Conservation (phyloP, 2,113 vertebrate species). For the Polypterus senegalus region DNA sequence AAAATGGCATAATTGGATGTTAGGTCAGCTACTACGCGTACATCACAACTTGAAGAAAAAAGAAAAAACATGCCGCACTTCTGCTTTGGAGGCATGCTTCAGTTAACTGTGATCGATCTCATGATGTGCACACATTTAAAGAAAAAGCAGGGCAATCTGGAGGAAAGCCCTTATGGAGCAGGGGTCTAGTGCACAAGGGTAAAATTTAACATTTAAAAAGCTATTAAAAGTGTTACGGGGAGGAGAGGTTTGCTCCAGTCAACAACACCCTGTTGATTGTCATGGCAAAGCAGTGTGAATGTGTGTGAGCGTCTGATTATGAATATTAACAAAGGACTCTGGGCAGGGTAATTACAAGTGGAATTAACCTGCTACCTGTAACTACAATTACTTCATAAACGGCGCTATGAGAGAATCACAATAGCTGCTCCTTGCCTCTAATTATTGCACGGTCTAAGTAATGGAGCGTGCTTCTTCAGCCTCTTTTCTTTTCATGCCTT, state of each 20-base stretch:
- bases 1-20: constrained; percentile 7
- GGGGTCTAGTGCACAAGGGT: too few species aligned
- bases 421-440: constrained; percentile 19
- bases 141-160: too few species aligned
- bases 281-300: constrained; percentile 1
- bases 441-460: constrained; percentile 16
- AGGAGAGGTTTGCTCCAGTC: too few species aligned
- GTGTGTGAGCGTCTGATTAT: constrained; percentile 22
- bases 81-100: too few species aligned
- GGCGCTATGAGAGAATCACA: constrained; percentile 23
- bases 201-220: too few species aligned
- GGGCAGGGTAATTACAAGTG: constrained; percentile 33
- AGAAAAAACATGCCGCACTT: too few species aligned
- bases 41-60: too few species aligned
- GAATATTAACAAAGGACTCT: constrained; percentile 34
- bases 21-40: background rate
- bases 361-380: constrained; percentile 49
- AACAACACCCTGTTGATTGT: too few species aligned
- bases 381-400: constrained; percentile 40
- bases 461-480: constrained; percentile 13
- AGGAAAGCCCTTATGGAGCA: too few species aligned
- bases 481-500: constrained; percentile 4
- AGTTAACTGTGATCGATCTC: too few species aligned
- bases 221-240: too few species aligned
- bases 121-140: too few species aligned